phyloP scores from a whole-genome alignment of 2,888 invertebrate species.

The Saturnia japonica region DNA sequence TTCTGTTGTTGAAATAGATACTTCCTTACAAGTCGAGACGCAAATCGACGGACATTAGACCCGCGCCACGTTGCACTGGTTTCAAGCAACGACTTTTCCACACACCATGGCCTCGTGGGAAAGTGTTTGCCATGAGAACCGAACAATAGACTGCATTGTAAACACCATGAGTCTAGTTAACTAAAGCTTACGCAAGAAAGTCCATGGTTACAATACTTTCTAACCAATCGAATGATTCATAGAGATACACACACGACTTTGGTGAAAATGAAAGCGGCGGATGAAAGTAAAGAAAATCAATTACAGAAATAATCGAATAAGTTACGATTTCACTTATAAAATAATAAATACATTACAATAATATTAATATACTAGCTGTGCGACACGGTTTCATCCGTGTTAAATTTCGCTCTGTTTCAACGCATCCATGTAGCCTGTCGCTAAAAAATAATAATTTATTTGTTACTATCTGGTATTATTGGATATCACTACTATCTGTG shows the following conservation, averaged over 20 bases:
- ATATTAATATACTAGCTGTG: too few species aligned
- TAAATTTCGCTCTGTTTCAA: too few species aligned
- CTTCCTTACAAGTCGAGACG: not conserved
- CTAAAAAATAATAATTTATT: too few species aligned
- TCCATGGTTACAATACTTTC: not conserved
- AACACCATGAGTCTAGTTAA: not conserved
- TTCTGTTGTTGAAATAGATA: too few species aligned
- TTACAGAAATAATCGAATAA: not conserved
- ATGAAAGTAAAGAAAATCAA: slow-evolving; percentile 1
- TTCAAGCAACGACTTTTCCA: slow-evolving; percentile 30
- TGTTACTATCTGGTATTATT: too few species aligned
- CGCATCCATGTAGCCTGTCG: too few species aligned
- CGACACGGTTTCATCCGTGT: too few species aligned
- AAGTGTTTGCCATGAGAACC: slow-evolving; percentile 16
- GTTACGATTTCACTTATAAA: not conserved
- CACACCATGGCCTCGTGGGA: slow-evolving; percentile 12
- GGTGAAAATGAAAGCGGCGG: not conserved
- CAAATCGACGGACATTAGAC: not conserved
- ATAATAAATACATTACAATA: not conserved
- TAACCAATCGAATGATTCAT: slow-evolving; percentile 7
- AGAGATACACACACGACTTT: not conserved
- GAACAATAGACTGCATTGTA: slow-evolving; percentile 9
- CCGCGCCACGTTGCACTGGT: slow-evolving; percentile 18
- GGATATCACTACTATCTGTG: too few species aligned
- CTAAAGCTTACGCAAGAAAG: not conserved